phyloP scores from a whole-genome alignment of 2,113 vertebrate genomes.

The Phaethornis superciliosus region DNA sequence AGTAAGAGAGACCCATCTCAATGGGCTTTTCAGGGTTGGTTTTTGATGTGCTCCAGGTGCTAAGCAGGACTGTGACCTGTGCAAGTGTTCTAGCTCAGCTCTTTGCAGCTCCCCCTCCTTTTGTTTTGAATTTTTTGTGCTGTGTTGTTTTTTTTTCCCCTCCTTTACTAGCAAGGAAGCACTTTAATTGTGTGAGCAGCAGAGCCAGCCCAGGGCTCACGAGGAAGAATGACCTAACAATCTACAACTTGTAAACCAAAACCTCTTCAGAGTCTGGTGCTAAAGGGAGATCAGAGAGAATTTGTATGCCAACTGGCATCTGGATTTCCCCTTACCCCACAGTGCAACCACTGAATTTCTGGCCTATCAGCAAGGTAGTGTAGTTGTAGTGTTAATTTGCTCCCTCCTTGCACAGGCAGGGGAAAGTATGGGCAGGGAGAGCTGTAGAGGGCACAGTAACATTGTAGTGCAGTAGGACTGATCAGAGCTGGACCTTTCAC shows the following conservation, averaged over 20 bases:
- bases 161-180: background rate
- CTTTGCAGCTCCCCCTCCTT: background rate
- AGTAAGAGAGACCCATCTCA: background rate
- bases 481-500: background rate
- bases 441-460: background rate
- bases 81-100: background rate
- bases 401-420: background rate
- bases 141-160: background rate
- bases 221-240: conserved; percentile 13
- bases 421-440: background rate
- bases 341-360: background rate
- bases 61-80: background rate
- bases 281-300: conserved; percentile 34
- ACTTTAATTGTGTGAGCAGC: conserved; percentile 3
- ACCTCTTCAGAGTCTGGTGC: conserved; percentile 18
- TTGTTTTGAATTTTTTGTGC: no score
- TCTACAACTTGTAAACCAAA: conserved; percentile 35
- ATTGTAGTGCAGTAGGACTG: background rate
- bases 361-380: background rate
- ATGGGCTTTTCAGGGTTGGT: background rate
- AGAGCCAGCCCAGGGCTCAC: background rate
- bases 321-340: background rate
- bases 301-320: background rate
- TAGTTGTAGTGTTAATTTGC: background rate
- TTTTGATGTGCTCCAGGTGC: background rate